These are phyloP conservation scores for Smithornis capensis DNA, from an alignment of 2,113 vertebrate species.

Conservation along the genomic window DNA sequence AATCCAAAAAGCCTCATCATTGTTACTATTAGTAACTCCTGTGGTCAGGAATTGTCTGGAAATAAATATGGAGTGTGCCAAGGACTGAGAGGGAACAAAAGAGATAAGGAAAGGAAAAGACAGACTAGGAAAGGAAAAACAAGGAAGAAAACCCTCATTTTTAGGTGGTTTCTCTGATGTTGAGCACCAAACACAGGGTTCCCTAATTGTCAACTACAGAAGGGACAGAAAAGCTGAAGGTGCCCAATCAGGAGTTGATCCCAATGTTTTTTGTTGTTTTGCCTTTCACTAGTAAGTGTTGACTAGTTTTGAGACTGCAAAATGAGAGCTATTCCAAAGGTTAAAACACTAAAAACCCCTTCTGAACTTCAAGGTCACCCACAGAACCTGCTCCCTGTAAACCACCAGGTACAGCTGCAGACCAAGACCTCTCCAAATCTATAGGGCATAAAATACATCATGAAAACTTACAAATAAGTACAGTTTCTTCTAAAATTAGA, in stretches of 20 bases:
- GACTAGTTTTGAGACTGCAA: background rate
- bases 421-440: background rate
- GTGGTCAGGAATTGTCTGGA: background rate
- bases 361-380: background rate
- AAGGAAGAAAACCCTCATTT: background rate
- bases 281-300: background rate
- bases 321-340: rapidly evolving
- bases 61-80: background rate
- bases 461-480: rapidly evolving
- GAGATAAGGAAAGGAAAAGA: rapidly evolving
- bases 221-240: no score
- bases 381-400: background rate
- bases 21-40: background rate
- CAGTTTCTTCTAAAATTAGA: background rate
- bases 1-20: background rate
- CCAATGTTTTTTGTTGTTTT: rapidly evolving
- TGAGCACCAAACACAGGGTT: background rate
- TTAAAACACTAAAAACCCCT: background rate
- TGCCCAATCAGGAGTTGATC: no score
- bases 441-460: rapidly evolving
- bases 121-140: background rate
- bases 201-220: background rate
- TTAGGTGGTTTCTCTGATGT: background rate
- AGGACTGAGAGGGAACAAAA: no score
- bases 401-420: rapidly evolving